phyloP scores from a whole-genome alignment of 2,113 vertebrate species.

The Agapornis roseicollis region DNA sequence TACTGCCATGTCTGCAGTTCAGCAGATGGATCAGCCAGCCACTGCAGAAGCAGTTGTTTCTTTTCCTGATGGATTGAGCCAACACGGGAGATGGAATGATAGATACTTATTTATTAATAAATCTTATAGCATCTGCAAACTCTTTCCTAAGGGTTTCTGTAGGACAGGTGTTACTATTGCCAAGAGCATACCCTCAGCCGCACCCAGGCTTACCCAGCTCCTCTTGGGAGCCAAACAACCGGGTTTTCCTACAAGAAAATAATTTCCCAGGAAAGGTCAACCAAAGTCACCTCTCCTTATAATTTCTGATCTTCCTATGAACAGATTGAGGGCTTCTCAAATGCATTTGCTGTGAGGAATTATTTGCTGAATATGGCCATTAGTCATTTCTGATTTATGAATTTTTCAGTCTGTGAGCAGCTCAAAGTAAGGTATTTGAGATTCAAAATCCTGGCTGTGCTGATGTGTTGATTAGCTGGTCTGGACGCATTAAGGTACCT shows the following conservation, averaged over 20 bases:
- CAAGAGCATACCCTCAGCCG: background rate
- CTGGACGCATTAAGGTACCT: background rate
- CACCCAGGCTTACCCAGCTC: background rate
- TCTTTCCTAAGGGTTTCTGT: background rate
- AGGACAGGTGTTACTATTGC: background rate
- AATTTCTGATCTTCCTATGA: background rate
- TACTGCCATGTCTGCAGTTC: rapidly evolving
- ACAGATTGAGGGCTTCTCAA: background rate
- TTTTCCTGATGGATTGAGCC: background rate
- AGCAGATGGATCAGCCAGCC: background rate
- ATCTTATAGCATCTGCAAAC: background rate
- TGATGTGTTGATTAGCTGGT: conserved; percentile 26
- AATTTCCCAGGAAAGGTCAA: background rate
- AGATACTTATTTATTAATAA: background rate
- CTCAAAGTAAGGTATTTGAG: background rate
- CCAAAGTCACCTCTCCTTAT: background rate
- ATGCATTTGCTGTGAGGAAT: background rate
- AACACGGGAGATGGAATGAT: background rate
- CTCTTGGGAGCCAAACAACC: background rate
- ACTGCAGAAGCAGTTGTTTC: background rate
- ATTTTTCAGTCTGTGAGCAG: conserved; percentile 7
- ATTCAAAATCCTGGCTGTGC: conserved; percentile 18
- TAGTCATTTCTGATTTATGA: conserved; percentile 33
- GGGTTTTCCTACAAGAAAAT: background rate
- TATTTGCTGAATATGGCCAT: background rate